phyloP scores from a whole-genome alignment of 2,797 vertebrate species.

The Coranthus polyacanthus region DNA sequence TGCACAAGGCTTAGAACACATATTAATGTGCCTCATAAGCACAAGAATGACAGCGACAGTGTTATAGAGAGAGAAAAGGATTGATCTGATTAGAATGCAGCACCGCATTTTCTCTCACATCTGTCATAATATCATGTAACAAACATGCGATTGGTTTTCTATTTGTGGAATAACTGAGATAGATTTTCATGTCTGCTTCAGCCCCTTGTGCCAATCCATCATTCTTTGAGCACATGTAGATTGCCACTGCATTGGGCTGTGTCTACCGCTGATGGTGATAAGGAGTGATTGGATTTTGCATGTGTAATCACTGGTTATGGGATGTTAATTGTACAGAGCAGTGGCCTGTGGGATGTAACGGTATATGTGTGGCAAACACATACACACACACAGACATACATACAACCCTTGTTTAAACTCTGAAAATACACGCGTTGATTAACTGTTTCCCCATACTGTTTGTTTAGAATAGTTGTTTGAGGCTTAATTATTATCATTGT shows the following conservation, averaged over 20 bases:
- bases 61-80: constrained; percentile 35
- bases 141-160: constrained; percentile 80
- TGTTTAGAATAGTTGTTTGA: constrained; percentile 56
- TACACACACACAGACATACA: neutral
- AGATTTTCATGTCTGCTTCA: constrained; percentile 74
- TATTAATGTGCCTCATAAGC: constrained; percentile 35
- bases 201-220: constrained; percentile 67
- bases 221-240: constrained; percentile 72
- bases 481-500: constrained; percentile 40
- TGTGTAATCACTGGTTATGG: constrained; percentile 76
- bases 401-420: neutral
- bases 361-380: constrained; percentile 34
- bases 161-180: constrained; percentile 79
- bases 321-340: constrained; percentile 75
- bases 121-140: constrained; percentile 77
- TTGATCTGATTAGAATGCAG: constrained; percentile 75
- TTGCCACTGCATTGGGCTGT: constrained; percentile 42
- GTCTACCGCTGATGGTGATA: constrained; percentile 63
- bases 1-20: constrained; percentile 15
- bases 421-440: neutral
- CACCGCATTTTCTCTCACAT: constrained; percentile 62
- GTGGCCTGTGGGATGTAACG: constrained; percentile 65
- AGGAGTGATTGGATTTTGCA: constrained; percentile 76
- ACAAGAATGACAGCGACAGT: constrained; percentile 14
- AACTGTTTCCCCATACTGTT: constrained; percentile 32